These are phyloP conservation scores for Alentia gelatinosa DNA, from an alignment of 2,888 invertebrate genomes.

Conservation along the genomic window DNA sequence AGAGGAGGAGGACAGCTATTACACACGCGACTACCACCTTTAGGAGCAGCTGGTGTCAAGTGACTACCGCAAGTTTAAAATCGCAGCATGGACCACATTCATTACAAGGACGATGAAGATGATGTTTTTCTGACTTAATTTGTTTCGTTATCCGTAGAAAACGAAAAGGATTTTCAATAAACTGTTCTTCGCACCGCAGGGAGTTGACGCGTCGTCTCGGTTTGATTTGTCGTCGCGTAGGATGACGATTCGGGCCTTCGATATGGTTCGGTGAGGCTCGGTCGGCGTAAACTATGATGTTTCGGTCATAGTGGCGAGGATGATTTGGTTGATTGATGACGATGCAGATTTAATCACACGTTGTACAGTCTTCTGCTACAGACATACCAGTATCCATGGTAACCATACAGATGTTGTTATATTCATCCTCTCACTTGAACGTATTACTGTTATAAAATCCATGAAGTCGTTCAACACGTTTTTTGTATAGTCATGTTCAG, in stretches of 20 bases:
- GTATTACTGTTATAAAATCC: constrained; percentile 53
- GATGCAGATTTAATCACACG: constrained; percentile 20
- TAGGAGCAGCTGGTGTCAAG: neutral
- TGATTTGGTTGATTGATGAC: too few relatives aligned
- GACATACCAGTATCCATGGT: constrained; percentile 46
- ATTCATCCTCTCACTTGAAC: constrained; percentile 53
- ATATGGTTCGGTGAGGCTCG: neutral
- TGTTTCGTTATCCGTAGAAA: constrained; percentile 1
- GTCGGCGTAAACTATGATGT: neutral
- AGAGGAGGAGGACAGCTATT: neutral
- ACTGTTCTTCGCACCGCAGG: constrained; percentile 7
- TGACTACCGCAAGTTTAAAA: neutral
- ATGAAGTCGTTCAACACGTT: constrained; percentile 52
- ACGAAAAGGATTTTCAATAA: constrained; percentile 1
- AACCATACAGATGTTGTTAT: constrained; percentile 50
- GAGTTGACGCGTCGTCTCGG: neutral
- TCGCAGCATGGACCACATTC: neutral
- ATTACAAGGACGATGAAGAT: neutral
- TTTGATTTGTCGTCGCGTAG: too few relatives aligned
- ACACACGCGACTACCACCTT: neutral
- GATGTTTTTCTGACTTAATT: neutral
- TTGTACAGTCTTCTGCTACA: constrained; percentile 54
- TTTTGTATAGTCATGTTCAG: constrained; percentile 51
- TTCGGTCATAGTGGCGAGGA: neutral
- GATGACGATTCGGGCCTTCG: too few relatives aligned